Evolutionary conservation across 2,888 invertebrate species (phyloP).

Genomic region (Lagria hirta): DNA sequence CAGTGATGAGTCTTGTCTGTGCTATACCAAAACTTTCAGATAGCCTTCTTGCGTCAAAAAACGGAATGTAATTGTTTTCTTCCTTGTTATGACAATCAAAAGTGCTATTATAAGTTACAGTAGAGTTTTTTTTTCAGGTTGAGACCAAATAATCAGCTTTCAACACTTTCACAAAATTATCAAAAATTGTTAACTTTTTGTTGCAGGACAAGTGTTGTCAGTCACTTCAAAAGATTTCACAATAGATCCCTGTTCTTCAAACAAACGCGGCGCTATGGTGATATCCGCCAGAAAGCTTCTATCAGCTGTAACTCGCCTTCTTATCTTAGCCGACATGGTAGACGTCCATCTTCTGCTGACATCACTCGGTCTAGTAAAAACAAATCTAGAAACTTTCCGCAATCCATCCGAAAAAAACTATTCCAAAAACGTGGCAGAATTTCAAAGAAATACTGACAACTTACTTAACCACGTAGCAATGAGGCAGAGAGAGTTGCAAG

Average conservation of each 20-base stretch:
- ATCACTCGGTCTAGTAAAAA: conserved; percentile 86
- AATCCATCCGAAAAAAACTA: conserved; percentile 60
- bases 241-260: conserved; percentile 92
- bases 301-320: conserved; percentile 89
- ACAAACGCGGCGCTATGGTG: conserved; percentile 93
- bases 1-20: too few relatives aligned
- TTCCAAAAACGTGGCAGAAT: too few relatives aligned
- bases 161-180: too few relatives aligned
- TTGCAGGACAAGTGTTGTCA: conserved; percentile 78
- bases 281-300: conserved; percentile 88
- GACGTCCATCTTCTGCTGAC: conserved; percentile 91
- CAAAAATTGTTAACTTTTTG: too few relatives aligned
- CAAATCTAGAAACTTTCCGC: conserved; percentile 86
- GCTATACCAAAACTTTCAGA: too few relatives aligned
- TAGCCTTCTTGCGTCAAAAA: too few relatives aligned
- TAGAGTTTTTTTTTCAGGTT: too few relatives aligned
- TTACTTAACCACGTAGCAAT: conserved; percentile 81
- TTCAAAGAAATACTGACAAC: conserved; percentile 79
- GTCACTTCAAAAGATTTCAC: conserved; percentile 91
- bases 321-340: conserved; percentile 97
- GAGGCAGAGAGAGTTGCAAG: conserved; percentile 86
- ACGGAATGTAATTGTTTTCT: too few relatives aligned
- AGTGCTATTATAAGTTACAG: too few relatives aligned
- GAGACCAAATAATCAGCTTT: too few relatives aligned
- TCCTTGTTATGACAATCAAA: too few relatives aligned